A percentile compares a stretch with the other conserved stretches of the same genome.
Conservation (phyloP, 2,888 invertebrate species). For the Corbicula japonica region DNA sequence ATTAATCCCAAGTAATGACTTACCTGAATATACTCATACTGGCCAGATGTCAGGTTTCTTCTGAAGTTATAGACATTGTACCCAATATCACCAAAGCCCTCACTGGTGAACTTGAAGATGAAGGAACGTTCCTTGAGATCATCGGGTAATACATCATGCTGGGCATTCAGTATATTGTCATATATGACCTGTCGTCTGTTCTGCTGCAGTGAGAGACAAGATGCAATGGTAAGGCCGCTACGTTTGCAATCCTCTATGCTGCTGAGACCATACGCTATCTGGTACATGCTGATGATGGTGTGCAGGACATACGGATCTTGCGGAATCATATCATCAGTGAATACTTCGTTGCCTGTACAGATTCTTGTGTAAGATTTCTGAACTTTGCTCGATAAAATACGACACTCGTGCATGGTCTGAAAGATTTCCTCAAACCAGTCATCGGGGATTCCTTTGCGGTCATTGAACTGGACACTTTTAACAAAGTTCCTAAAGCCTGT, state of each 20-base stretch:
- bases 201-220: slow-evolving; percentile 77
- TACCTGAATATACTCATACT: slow-evolving; percentile 75
- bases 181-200: slow-evolving; percentile 80
- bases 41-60: slow-evolving; percentile 64
- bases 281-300: slow-evolving; percentile 84
- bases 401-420: slow-evolving; percentile 84
- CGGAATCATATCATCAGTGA: slow-evolving; percentile 75
- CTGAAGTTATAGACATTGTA: slow-evolving; percentile 85
- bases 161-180: slow-evolving; percentile 70
- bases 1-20: too few species aligned
- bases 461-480: slow-evolving; percentile 79
- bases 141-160: slow-evolving; percentile 76
- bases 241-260: slow-evolving; percentile 76
- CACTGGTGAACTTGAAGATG: slow-evolving; percentile 84
- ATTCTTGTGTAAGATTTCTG: slow-evolving; percentile 75
- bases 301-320: slow-evolving; percentile 84
- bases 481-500: slow-evolving; percentile 82
- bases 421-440: slow-evolving; percentile 87
- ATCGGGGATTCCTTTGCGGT: slow-evolving; percentile 84
- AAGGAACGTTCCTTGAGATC: slow-evolving; percentile 81
- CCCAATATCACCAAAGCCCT: slow-evolving; percentile 86
- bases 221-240: slow-evolving; percentile 69
- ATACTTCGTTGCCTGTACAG: slow-evolving; percentile 81
- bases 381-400: slow-evolving; percentile 79
- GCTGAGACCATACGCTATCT: slow-evolving; percentile 84